Evolutionary conservation across 2,888 invertebrate genomes (phyloP), one percentile per base, ranked within the genome.

Genomic region (Watsonalla binaria): DNA sequence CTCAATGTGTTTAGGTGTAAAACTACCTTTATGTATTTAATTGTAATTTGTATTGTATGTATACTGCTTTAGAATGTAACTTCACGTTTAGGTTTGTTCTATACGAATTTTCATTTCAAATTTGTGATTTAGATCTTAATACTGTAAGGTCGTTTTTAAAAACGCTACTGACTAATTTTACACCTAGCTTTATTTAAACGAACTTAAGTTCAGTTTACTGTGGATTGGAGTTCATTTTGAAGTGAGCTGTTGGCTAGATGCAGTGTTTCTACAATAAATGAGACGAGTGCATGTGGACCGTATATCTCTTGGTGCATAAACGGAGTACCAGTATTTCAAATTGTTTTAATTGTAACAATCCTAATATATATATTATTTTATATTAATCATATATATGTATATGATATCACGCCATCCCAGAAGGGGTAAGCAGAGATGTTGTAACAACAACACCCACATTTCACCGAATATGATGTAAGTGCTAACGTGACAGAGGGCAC

Each of bases 271-370:
- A 79, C 71, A 64, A 63, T 63, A 66, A 70, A 70, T 61, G 72
- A 71, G 70, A 63, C 66, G 71, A 56, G 60, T 73, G 75, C 72
- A 65, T 74, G 72, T 67, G 65, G 55, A 69, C 65, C 65, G 62
- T 64, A 57, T 62, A 72, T 67, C 65, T 72, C 65, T 72, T 76
- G 82, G 76, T 81, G 80, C 81, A 79, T 83, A 81, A 82, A 80
- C 49, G 71, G 72, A 76, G 73, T 78, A 74, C 66, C 62, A 66
- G 53, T 75, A 78, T 76, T 76, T 62, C 54, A 67, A 65, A 37
- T 72, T 51, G 70, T 77, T 75, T 80, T 69, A 72, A 75, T 78
- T 73, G 7, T 6, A 2, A 35, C 34, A 24, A n/a, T n/a, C n/a
- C n/a, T n/a, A n/a, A n/a, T n/a, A n/a, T n/a, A n/a, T n/a, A n/a